Percentiles rank a stretch among this genome's conserved stretches.
These are phyloP conservation scores for Ochropleura plecta DNA, from an alignment of 2,888 invertebrate genomes.

Conservation along the genomic window DNA sequence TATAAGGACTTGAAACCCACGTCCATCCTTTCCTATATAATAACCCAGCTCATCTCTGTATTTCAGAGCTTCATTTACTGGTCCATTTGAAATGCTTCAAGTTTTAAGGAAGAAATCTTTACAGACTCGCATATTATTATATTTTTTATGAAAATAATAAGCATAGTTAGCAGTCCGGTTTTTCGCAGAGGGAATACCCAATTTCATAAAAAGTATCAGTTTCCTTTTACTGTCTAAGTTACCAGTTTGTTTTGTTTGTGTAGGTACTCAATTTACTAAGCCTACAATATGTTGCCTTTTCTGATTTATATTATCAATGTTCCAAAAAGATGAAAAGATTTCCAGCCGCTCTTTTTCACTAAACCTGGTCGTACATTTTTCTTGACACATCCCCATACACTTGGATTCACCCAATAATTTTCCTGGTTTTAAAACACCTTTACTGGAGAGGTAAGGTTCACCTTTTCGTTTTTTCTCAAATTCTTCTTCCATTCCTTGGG, in stretches of 20 bases:
- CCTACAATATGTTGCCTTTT: conserved; percentile 55
- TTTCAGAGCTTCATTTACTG: conserved; percentile 23
- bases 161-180: neutral
- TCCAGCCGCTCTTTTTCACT: conserved; percentile 47
- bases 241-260: conserved; percentile 31
- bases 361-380: conserved; percentile 47
- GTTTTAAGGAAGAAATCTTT: neutral
- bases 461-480: conserved; percentile 52
- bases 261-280: conserved; percentile 36
- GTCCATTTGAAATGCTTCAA: conserved; percentile 42
- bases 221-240: conserved; percentile 34
- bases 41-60: conserved; percentile 20
- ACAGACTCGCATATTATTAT: neutral
- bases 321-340: conserved; percentile 49
- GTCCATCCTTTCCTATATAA: conserved; percentile 4
- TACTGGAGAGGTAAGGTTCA: conserved; percentile 53
- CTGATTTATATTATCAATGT: conserved; percentile 49
- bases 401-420: conserved; percentile 43
- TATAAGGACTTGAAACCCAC: conserved; percentile 6
- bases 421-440: conserved; percentile 49
- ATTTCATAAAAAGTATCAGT: conserved; percentile 10
- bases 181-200: neutral
- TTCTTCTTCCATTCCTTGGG: conserved; percentile 53
- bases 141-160: conserved; percentile 1
- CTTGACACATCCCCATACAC: conserved; percentile 47